Percentiles rank a stretch among this genome's conserved stretches.
These are phyloP conservation scores for Microhierax caerulescens DNA, from an alignment of 2,797 vertebrate species.

Conservation along the genomic window DNA sequence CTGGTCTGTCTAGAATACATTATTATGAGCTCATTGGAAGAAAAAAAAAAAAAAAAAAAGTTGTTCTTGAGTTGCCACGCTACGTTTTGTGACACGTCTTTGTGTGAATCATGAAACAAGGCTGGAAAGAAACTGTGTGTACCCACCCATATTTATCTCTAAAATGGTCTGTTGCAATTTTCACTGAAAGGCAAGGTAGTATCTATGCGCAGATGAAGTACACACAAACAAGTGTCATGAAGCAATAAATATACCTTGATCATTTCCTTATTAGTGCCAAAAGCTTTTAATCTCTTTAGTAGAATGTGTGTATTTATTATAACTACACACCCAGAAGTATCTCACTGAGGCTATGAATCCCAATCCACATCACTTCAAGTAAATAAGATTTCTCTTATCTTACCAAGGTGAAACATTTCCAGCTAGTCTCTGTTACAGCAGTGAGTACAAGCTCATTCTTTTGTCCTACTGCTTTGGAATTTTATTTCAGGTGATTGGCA, in stretches of 20 bases:
- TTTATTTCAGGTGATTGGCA: not conserved
- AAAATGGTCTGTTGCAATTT: not conserved
- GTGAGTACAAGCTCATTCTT: not conserved
- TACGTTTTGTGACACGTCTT: fast-evolving
- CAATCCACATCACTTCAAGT: not conserved
- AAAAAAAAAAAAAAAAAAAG: not conserved
- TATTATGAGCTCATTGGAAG: not conserved
- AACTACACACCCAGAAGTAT: constrained; percentile 11
- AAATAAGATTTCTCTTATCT: not conserved
- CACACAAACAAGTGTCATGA: not conserved
- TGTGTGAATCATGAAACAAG: not conserved
- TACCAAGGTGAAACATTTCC: not conserved
- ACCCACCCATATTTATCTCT: not conserved
- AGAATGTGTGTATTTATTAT: not conserved
- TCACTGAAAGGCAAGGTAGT: not conserved
- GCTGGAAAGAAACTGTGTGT: not conserved
- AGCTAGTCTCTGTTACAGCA: not conserved
- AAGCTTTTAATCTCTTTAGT: not conserved
- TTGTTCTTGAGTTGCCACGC: not conserved
- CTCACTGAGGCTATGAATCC: not conserved
- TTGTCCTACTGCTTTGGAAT: not conserved
- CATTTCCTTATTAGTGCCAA: not conserved
- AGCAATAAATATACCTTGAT: constrained; percentile 1
- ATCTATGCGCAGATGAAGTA: not conserved
- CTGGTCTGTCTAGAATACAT: not conserved